phyloP scores from a whole-genome alignment of 2,797 vertebrate species.

The Eospalax fontanierii region DNA sequence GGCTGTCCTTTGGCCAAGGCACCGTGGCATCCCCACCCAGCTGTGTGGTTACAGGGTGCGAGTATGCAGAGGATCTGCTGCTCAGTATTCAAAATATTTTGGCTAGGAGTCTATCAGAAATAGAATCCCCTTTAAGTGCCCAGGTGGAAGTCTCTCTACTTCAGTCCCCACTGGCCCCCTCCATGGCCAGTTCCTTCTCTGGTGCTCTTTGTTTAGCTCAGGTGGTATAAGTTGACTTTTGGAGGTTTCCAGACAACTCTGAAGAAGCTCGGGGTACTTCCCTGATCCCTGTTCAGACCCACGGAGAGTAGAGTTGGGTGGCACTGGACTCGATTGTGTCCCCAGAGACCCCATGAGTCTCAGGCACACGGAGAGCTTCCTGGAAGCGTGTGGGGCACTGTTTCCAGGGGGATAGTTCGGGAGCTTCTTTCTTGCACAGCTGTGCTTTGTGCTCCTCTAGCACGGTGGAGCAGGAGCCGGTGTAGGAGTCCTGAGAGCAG shows the following conservation, averaged over 20 bases:
- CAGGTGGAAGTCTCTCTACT: background rate
- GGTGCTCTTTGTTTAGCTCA: background rate
- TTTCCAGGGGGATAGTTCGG: background rate
- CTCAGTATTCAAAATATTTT: background rate
- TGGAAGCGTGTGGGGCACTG: background rate
- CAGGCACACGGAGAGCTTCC: accelerated
- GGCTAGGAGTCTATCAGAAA: background rate
- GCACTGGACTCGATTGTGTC: background rate
- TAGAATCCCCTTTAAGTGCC: background rate
- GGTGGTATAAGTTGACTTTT: accelerated
- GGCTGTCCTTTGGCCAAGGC: background rate
- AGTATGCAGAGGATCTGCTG: background rate
- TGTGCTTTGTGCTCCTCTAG: accelerated
- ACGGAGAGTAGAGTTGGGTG: accelerated
- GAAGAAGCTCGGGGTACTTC: no score
- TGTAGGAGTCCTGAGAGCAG: background rate
- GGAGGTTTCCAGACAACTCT: background rate
- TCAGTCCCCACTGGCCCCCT: no score
- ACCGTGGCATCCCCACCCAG: accelerated
- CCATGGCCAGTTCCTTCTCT: no score
- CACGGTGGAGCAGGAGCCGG: background rate
- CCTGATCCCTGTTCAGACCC: accelerated
- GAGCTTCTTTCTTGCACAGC: background rate
- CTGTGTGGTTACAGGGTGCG: accelerated
- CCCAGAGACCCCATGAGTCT: background rate